phyloP scores from a whole-genome alignment of 2,113 vertebrate species.

The Cynoglossus semilaevis region DNA sequence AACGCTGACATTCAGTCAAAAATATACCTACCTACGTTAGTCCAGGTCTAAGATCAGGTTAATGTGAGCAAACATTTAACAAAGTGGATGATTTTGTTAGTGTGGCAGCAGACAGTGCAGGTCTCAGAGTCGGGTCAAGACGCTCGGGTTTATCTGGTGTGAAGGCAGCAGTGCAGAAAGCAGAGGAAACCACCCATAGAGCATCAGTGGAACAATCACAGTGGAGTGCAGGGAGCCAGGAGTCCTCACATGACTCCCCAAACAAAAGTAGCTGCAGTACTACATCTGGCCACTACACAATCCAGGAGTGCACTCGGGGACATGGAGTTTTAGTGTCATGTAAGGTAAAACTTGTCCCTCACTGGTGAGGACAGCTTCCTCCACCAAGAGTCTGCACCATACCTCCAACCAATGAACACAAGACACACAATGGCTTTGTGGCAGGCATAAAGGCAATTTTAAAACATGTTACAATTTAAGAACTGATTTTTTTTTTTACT shows the following conservation, averaged over 20 bases:
- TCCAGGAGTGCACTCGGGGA: slow-evolving; percentile 7
- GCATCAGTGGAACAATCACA: slow-evolving; percentile 25
- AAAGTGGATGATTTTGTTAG: slow-evolving; percentile 9
- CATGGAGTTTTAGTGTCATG: slow-evolving; percentile 11
- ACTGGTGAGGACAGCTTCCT: slow-evolving; percentile 28
- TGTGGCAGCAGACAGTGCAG: slow-evolving; percentile 24
- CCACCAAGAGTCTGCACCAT: slow-evolving; percentile 28
- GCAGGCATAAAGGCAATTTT: neutral
- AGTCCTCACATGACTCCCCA: slow-evolving; percentile 61
- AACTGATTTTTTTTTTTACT: neutral
- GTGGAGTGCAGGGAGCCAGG: slow-evolving; percentile 33
- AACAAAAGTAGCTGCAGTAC: slow-evolving; percentile 42
- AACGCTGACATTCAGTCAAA: slow-evolving; percentile 6
- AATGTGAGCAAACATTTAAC: slow-evolving; percentile 12
- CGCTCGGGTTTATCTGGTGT: slow-evolving; percentile 37
- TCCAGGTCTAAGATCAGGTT: slow-evolving; percentile 21
- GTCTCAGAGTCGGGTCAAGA: slow-evolving; percentile 30
- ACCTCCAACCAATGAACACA: slow-evolving; percentile 46
- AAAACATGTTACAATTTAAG: neutral
- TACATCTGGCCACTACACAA: slow-evolving; percentile 19
- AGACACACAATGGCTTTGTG: slow-evolving; percentile 43
- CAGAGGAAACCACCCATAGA: slow-evolving; percentile 46
- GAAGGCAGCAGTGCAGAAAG: slow-evolving; percentile 40
- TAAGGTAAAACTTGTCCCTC: slow-evolving; percentile 9
- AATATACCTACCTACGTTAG: slow-evolving; percentile 7